A percentile compares a stretch with the other conserved stretches of the same genome.
Conservation (phyloP, 92 coral and sea anemone genomes). For the Umimayanthus chanpuru region DNA sequence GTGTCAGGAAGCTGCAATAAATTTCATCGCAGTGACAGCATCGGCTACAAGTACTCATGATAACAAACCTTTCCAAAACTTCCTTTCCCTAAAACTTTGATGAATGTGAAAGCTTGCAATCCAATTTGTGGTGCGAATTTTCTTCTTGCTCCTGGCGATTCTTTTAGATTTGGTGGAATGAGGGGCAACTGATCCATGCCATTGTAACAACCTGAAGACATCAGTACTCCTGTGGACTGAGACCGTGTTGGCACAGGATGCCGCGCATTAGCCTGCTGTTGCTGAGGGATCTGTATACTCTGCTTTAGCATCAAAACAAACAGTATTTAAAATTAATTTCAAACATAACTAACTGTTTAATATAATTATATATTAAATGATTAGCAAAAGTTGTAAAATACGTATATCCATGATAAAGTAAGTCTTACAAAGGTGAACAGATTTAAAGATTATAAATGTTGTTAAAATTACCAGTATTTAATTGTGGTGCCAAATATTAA, state of each 20-base stretch:
- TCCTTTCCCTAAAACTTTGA: conserved; percentile 97
- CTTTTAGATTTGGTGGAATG: conserved; percentile 36
- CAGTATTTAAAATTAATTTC: too few relatives aligned
- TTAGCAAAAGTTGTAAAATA: too few relatives aligned
- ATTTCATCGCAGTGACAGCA: background rate
- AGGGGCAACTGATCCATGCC: conserved; percentile 51
- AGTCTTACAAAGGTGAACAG: too few relatives aligned
- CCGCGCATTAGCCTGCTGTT: conserved; percentile 13
- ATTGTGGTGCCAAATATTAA: too few relatives aligned
- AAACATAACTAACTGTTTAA: too few relatives aligned
- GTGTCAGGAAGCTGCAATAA: too few relatives aligned
- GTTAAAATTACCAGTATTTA: too few relatives aligned
- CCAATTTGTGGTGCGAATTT: conserved; percentile 59
- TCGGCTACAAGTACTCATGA: background rate
- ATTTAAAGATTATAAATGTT: too few relatives aligned
- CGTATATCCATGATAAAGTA: too few relatives aligned
- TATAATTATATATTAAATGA: too few relatives aligned
- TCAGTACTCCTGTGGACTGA: conserved; percentile 52
- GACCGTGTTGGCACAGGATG: conserved; percentile 38
- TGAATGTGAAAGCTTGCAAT: conserved; percentile 76
- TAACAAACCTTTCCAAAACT: conserved; percentile 95
- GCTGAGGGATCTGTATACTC: conserved; percentile 33
- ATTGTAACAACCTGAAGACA: conserved; percentile 44
- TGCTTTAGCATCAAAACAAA: background rate
- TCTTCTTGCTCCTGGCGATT: conserved; percentile 82